Conservation (phyloP, 2,888 invertebrate species). For the Hermaeophaga mercurialis region DNA sequence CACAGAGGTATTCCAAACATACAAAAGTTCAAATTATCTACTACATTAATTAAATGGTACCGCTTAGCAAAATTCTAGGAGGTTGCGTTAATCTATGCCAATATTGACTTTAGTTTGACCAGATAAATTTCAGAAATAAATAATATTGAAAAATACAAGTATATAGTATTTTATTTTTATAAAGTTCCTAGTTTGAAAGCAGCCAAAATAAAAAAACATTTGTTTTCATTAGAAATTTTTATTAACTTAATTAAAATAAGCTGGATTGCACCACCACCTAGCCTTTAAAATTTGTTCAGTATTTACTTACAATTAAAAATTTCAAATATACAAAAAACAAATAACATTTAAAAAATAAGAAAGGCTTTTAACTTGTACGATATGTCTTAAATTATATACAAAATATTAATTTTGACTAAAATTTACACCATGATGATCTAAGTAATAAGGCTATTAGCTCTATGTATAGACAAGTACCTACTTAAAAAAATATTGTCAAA, state of each 20-base stretch:
- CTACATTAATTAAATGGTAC: no score
- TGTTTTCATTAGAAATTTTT: slow-evolving; percentile 26
- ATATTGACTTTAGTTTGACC: no score
- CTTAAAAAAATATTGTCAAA: slow-evolving; percentile 11
- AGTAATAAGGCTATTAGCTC: neutral
- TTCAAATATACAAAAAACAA: slow-evolving; percentile 34
- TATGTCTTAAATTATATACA: slow-evolving; percentile 34
- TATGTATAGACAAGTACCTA: neutral
- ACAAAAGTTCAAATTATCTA: no score
- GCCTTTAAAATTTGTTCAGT: slow-evolving; percentile 52
- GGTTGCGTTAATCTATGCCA: no score
- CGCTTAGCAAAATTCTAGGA: no score
- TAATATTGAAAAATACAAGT: no score
- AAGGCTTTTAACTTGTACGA: slow-evolving; percentile 39
- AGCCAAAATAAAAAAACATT: neutral
- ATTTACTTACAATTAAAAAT: slow-evolving; percentile 42
- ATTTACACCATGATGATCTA: neutral
- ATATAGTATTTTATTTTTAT: no score
- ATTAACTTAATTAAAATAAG: slow-evolving; percentile 50
- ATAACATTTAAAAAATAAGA: slow-evolving; percentile 32
- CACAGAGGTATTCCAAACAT: no score
- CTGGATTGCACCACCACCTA: slow-evolving; percentile 57
- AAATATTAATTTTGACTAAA: slow-evolving; percentile 9
- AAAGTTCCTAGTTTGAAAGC: no score
- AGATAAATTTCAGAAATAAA: no score